A percentile compares a stretch with the other conserved stretches of the same genome.
Conservation (phyloP, 1,140 invertebrate genomes). For the Trichogramma pretiosum region DNA sequence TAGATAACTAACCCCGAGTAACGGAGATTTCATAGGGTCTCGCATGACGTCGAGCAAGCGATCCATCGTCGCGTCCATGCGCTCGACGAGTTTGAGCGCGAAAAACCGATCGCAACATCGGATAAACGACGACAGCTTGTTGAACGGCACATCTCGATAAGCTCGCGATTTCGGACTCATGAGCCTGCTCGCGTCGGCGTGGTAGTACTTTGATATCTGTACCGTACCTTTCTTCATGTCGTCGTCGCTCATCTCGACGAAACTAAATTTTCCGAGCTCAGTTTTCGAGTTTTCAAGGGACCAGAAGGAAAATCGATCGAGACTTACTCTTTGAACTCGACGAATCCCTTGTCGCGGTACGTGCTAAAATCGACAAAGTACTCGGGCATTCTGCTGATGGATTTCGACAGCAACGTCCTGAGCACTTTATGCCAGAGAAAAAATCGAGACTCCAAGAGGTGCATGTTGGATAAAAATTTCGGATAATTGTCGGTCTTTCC, state of each 20-base stretch:
- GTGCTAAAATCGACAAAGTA: slow-evolving; percentile 47
- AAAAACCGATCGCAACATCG: slow-evolving; percentile 40
- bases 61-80: slow-evolving; percentile 46
- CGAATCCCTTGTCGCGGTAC: slow-evolving; percentile 36
- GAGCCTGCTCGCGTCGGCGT: slow-evolving; percentile 35
- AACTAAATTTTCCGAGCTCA: too few relatives aligned
- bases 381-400: slow-evolving; percentile 46
- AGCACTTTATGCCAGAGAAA: slow-evolving; percentile 56
- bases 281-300: too few relatives aligned
- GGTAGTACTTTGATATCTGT: slow-evolving; percentile 37
- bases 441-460: slow-evolving; percentile 46
- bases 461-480: slow-evolving; percentile 49
- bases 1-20: neutral
- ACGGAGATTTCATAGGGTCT: slow-evolving; percentile 38
- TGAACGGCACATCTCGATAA: slow-evolving; percentile 29
- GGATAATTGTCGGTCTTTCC: slow-evolving; percentile 52
- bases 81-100: slow-evolving; percentile 45
- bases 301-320: too few relatives aligned
- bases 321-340: slow-evolving; percentile 28
- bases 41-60: slow-evolving; percentile 44
- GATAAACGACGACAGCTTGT: slow-evolving; percentile 26
- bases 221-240: slow-evolving; percentile 39
- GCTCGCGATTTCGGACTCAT: slow-evolving; percentile 29
- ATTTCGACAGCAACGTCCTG: slow-evolving; percentile 49
- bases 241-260: slow-evolving; percentile 31